Base-by-base conservation (phyloP, 92 coral and sea anemone species). In the Montipora capitata region DNA sequence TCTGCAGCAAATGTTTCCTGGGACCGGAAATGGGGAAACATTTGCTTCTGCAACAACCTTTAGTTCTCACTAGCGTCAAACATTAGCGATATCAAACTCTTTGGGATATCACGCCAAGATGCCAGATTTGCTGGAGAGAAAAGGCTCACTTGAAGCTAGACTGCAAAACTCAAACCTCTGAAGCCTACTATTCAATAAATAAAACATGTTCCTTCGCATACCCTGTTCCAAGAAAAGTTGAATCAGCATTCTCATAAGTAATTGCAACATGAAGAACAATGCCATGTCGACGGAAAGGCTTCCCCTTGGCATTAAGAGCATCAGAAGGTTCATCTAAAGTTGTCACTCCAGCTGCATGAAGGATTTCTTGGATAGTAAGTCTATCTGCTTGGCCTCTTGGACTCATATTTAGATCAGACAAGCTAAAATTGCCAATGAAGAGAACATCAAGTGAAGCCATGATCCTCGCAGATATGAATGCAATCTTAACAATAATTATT, bases 221-320 rank as follows among this genome's bases (percentile, higher is more conserved):
- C 99, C 98, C 96, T 1, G 99, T 95, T 41, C 99, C 99, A 57
- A 97, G 84, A 90, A 94, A 90, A 38, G 96, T 95, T 49, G 78
- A 87, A 17, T 95, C 94, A 8, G 95, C 80, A 59, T 97, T 97
- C 64, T 94, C 94, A 84, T 97, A 97, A 45, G 77, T 82, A 38
- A 97, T 87, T 14, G 95, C 91, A 65, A 97, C 93, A 78, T 94
- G 99, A 56, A 97, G 77, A n/a, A 97, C 99, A 40, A 97, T 66
- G 4, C 99, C 99, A 77, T 97, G 99, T 2, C 99, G 91, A 16
- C 99, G 90, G 64, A 79, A 95, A 64, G 98, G 77, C 79, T 97
- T 97, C 7, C 99, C 99, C 61, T 95, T 95, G 27, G 99, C 98
- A 77, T 97, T 97, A 12, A 97, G 57, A 40, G 99, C 99, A 91